Evolutionary conservation across 2,113 vertebrate genomes (phyloP).

Genomic region (Ivindomyrus marchei): DNA sequence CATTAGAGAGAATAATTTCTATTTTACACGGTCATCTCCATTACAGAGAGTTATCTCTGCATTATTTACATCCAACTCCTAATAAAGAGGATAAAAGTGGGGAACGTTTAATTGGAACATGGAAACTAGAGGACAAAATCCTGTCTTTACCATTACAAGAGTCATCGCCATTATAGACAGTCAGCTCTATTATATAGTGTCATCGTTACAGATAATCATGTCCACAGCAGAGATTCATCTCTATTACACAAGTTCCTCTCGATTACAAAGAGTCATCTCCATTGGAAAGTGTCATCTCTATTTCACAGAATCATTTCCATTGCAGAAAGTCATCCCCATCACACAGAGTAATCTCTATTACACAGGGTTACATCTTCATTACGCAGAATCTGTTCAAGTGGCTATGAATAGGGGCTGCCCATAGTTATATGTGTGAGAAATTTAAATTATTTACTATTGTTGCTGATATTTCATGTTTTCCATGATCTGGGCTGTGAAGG

Average conservation of each 20-base stretch:
- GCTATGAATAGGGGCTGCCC: neutral
- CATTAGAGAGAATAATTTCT: neutral
- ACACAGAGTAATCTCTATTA: neutral
- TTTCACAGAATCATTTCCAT: neutral
- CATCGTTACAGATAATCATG: neutral
- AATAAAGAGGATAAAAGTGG: neutral
- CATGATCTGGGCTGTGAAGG: neutral
- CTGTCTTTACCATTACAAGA: neutral
- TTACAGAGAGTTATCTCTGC: neutral
- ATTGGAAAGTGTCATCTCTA: neutral
- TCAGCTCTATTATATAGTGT: neutral
- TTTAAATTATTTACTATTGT: neutral
- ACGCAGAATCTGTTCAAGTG: neutral
- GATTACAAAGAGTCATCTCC: neutral
- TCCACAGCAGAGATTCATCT: neutral
- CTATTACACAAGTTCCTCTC: neutral
- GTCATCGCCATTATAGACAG: neutral
- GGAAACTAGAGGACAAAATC: neutral
- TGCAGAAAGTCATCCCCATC: neutral
- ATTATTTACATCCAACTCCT: neutral
- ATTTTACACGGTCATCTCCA: neutral
- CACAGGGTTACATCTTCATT: neutral
- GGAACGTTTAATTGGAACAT: neutral
- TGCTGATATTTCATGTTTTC: neutral
- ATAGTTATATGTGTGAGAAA: neutral